A percentile compares a stretch with the other conserved stretches of the same genome.
Conservation (phyloP, 2,888 invertebrate genomes). For the Serrognathus titanus region DNA sequence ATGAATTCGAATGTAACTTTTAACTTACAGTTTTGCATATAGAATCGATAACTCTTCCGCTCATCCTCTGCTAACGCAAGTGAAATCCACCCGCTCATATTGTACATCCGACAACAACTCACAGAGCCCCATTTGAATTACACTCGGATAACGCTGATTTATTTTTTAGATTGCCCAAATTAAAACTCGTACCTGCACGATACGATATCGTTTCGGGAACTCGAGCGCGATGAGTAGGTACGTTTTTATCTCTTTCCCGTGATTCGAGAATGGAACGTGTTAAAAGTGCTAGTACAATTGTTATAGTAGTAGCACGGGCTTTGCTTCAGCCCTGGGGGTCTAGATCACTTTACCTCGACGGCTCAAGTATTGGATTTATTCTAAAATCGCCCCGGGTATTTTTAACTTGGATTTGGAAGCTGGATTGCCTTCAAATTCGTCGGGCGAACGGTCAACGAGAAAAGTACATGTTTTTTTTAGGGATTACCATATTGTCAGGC, state of each 20-base stretch:
- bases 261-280: background rate
- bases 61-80: no score
- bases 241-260: background rate
- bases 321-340: slow-evolving; percentile 22
- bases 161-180: no score
- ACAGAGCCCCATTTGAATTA: no score
- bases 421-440: slow-evolving; percentile 21
- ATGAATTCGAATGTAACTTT: no score
- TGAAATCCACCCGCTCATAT: no score
- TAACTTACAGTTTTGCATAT: no score
- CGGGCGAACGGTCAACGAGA: slow-evolving; percentile 9
- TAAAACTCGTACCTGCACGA: no score
- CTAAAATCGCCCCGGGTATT: slow-evolving; percentile 27
- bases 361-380: slow-evolving; percentile 30
- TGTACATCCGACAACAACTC: no score
- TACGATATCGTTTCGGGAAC: no score
- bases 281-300: background rate
- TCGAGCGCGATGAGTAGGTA: no score
- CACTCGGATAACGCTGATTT: no score
- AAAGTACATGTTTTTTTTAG: background rate
- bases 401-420: slow-evolving; percentile 26
- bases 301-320: background rate
- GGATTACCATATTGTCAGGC: background rate
- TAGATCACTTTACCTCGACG: slow-evolving; percentile 27
- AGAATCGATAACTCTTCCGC: no score